Percentiles rank a stretch among this genome's conserved stretches.
These are phyloP conservation scores for Aricia artaxerxes DNA, from an alignment of 2,888 invertebrate genomes.

Conservation along the genomic window DNA sequence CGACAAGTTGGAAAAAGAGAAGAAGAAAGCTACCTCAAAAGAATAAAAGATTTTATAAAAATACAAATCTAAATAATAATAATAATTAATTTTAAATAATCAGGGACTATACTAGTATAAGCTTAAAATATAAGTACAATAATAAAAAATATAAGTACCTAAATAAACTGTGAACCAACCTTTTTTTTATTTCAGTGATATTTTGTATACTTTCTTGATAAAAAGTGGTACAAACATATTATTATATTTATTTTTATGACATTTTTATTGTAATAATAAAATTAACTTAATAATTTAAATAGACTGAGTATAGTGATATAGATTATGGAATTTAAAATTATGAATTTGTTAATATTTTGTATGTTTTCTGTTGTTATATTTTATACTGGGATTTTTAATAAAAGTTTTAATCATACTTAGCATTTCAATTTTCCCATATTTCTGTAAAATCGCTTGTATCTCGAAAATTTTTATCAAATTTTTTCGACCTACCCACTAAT, in stretches of 20 bases:
- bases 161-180: neutral
- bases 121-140: neutral
- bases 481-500: too few relatives aligned
- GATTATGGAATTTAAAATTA: neutral
- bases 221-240: neutral
- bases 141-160: too few relatives aligned
- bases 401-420: neutral
- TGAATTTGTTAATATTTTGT: neutral
- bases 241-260: neutral
- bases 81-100: neutral
- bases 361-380: slow-evolving; percentile 10
- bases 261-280: neutral
- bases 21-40: slow-evolving; percentile 44
- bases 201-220: neutral
- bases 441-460: neutral
- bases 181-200: neutral
- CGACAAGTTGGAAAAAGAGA: slow-evolving; percentile 56
- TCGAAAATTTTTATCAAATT: neutral
- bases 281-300: neutral
- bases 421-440: neutral
- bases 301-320: slow-evolving; percentile 15
- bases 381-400: slow-evolving; percentile 17
- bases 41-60: neutral
- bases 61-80: neutral
- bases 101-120: neutral